Conservation (phyloP, 1,140 invertebrate species). For the Lamellibrachia luymesi region DNA sequence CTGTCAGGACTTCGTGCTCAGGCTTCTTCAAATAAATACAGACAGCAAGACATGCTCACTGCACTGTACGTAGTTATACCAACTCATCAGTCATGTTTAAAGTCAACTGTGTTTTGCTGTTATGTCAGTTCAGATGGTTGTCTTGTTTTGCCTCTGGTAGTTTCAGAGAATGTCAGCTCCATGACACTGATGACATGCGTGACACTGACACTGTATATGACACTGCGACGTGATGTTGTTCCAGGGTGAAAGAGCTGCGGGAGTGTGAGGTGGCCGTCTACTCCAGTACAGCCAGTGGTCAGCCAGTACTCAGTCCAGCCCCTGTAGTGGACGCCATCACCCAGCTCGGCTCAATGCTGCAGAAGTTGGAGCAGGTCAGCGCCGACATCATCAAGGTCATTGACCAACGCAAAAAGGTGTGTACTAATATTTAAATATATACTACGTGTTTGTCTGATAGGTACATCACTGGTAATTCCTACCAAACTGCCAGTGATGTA, state of each 20-base stretch:
- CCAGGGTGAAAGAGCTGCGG: constrained; percentile 33
- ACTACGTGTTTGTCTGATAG: background rate
- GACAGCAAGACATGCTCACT: background rate
- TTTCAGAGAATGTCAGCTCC: background rate
- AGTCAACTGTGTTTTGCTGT: background rate
- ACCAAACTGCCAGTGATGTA: too few relatives aligned
- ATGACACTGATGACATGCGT: background rate
- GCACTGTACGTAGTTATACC: background rate
- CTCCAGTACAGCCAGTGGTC: constrained; percentile 36
- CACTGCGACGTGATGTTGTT: constrained; percentile 13
- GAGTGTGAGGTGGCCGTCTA: constrained; percentile 36
- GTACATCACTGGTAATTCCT: too few relatives aligned
- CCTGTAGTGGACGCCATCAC: constrained; percentile 34
- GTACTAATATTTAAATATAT: background rate
- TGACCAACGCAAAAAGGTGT: constrained; percentile 40
- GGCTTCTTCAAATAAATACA: background rate
- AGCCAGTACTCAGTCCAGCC: constrained; percentile 34
- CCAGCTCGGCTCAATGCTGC: constrained; percentile 31
- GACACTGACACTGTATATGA: background rate
- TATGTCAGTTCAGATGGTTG: background rate
- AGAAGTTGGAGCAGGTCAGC: constrained; percentile 36
- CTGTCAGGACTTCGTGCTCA: background rate
- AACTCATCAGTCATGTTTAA: background rate
- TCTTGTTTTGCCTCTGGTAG: background rate
- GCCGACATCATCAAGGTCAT: constrained; percentile 35